phyloP scores from a whole-genome alignment of 2,113 vertebrate species.

The Pterocles gutturalis region DNA sequence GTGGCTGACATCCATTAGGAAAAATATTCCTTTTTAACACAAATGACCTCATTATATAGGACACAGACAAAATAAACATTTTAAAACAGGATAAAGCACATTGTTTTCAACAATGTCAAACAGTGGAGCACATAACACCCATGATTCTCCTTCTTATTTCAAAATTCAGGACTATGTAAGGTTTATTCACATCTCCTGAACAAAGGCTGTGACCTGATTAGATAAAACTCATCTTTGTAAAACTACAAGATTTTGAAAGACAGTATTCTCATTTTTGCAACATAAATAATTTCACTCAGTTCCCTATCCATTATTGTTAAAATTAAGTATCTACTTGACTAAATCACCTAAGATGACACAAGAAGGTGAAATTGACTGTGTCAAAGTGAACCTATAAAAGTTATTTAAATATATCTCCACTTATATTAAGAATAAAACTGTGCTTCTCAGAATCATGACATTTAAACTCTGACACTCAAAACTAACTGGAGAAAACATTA shows the following conservation, averaged over 20 bases:
- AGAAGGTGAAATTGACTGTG: background rate
- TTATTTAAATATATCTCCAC: background rate
- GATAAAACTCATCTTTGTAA: background rate
- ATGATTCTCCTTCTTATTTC: background rate
- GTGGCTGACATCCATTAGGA: background rate
- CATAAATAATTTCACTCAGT: background rate
- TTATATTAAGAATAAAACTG: background rate
- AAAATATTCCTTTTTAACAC: background rate
- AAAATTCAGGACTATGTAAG: background rate
- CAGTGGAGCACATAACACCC: background rate
- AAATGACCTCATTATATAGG: background rate
- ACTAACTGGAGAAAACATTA: background rate
- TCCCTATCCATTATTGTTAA: background rate
- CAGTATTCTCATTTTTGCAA: background rate
- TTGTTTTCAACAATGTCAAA: background rate
- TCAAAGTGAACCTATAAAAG: background rate
- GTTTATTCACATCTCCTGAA: background rate
- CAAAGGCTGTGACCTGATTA: background rate
- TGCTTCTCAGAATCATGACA: background rate
- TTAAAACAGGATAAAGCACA: background rate
- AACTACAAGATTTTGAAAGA: background rate
- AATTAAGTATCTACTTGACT: conserved; percentile 2
- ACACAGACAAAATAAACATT: background rate
- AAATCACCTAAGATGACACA: background rate
- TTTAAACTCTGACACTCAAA: conserved; percentile 8